Conservation (phyloP, 2,113 vertebrate species). For the Stegostoma tigrinum region DNA sequence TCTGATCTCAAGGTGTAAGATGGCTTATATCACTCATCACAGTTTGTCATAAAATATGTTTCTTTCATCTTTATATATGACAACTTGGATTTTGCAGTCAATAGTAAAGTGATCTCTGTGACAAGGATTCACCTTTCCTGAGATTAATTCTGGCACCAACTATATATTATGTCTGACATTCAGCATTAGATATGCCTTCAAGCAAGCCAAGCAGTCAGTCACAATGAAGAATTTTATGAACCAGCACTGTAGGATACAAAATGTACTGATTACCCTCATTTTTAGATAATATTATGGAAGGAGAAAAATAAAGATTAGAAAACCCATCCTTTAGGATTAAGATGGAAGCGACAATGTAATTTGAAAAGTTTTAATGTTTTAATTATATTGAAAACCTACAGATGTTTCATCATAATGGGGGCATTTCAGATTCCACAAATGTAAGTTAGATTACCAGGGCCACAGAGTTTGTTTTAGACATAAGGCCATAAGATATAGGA, state of each 20-base stretch:
- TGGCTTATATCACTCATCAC: background rate
- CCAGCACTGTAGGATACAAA: background rate
- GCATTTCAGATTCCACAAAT: background rate
- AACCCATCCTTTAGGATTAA: background rate
- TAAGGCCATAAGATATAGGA: no score
- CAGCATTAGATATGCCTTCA: background rate
- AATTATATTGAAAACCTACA: background rate
- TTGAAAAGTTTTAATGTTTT: background rate
- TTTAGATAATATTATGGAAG: background rate
- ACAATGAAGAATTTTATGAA: background rate
- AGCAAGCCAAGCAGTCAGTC: background rate
- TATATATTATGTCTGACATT: background rate
- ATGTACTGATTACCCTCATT: background rate
- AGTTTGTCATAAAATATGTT: background rate
- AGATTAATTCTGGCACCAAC: background rate
- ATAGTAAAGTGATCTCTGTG: background rate
- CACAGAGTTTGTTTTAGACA: background rate
- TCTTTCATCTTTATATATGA: background rate
- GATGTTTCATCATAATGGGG: background rate
- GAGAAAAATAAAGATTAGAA: background rate
- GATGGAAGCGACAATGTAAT: background rate
- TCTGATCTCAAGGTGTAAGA: background rate
- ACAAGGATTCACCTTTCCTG: background rate
- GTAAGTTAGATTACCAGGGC: no score
- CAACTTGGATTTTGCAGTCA: background rate